Evolutionary conservation across 2,797 vertebrate genomes (phyloP), one percentile per base, ranked within the genome.

Genomic region (Cichlasoma orientale): DNA sequence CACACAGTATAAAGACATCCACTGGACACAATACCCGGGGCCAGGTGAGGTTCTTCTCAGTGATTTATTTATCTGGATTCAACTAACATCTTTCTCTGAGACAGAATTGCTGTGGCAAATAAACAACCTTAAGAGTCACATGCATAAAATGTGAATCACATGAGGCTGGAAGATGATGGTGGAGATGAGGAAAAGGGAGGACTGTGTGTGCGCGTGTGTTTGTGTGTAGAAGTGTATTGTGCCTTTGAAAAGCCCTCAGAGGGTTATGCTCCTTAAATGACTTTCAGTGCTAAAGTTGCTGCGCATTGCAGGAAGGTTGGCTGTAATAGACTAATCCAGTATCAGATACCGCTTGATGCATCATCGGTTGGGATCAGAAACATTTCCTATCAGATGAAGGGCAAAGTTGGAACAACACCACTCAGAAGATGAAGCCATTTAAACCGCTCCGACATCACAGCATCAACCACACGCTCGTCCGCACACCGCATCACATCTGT

Each of bases 91-190:
- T 93, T 92, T 90, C 91, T 94, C 89, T 93, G 93, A 95, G 93
- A 95, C 93, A 94, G 87, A 92, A 86, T 74, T 82, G 90, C 89
- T 86, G 91, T 93, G 92, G 90, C 93, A 94, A 94, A 95, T 91
- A 89, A 94, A 95, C 90, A 94, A 94, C 92, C 89, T 89, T 95
- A 92, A 94, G 90, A 95, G 90, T 95, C 92, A 94, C 95, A 96
- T 96, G 95, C 95, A 96, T 93, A 93, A 93, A 94, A 91, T 93
- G 90, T 89, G 89, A 91, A 89, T 92, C 85, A 90, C 85, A 90
- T 91, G 88, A 93, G 84, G 82, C 77, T 87, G 86, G 79, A 83
- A 80, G 75, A 92, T 90, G 86, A 92, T 31, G n/a, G 70, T 84
- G 84, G 72, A 68, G 79, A 88, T 91, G 85, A 85, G 72, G 74